Percentiles rank a stretch among this genome's conserved stretches.
These are phyloP conservation scores for Melanotaenia boesemani DNA, from an alignment of 2,797 vertebrate genomes.

Conservation along the genomic window DNA sequence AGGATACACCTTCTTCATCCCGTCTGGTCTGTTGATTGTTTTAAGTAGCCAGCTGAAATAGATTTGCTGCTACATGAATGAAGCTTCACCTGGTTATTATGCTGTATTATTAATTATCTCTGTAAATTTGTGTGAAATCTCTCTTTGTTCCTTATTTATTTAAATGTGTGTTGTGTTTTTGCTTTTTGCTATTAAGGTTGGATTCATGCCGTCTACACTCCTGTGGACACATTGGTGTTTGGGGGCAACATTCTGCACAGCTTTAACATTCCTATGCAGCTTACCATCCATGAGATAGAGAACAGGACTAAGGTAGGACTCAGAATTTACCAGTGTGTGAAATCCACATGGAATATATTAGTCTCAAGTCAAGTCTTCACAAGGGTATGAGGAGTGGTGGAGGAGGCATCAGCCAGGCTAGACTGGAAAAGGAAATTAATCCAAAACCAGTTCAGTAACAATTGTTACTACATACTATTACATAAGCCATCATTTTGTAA, in stretches of 20 bases:
- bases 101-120: not conserved
- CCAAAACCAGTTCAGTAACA: not conserved
- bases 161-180: not conserved
- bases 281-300: constrained; percentile 96
- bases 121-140: constrained; percentile 10
- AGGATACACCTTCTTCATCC: constrained; percentile 97
- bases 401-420: not conserved
- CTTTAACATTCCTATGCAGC: constrained; percentile 99
- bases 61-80: constrained; percentile 37
- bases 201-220: constrained; percentile 98
- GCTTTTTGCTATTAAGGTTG: constrained; percentile 85
- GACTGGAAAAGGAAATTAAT: not conserved
- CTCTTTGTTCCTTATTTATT: constrained; percentile 3
- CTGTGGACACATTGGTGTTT: constrained; percentile 95
- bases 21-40: constrained; percentile 88
- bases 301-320: constrained; percentile 93
- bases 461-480: not conserved
- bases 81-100: constrained; percentile 3
- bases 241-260: constrained; percentile 99
- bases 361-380: constrained; percentile 21
- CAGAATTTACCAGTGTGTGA: constrained; percentile 10
- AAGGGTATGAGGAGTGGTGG: not conserved
- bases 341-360: constrained; percentile 2
- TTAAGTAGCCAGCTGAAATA: constrained; percentile 40
- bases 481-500: not conserved